phyloP scores from a whole-genome alignment of 2,888 invertebrate species.

The Perithous albicinctus region DNA sequence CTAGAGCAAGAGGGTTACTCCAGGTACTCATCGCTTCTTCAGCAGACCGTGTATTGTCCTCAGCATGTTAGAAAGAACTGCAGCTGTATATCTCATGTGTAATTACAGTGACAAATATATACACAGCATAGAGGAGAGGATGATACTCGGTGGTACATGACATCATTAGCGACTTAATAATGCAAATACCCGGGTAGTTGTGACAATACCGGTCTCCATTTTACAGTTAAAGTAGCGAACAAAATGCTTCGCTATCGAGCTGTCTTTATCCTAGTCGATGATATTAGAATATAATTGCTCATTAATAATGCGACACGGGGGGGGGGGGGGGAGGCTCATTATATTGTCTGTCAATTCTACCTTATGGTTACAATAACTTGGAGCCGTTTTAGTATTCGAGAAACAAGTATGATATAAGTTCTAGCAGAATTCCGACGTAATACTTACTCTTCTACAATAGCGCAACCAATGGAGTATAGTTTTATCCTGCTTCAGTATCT shows the following conservation, averaged over 20 bases:
- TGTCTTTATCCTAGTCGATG: not conserved
- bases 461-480: not conserved
- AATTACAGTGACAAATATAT: too few relatives aligned
- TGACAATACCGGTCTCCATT: not conserved
- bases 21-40: too few relatives aligned
- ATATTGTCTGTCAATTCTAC: not conserved
- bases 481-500: conserved; percentile 46
- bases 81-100: too few relatives aligned
- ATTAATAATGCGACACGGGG: too few relatives aligned
- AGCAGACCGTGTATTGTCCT: too few relatives aligned
- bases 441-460: not conserved
- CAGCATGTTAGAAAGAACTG: too few relatives aligned
- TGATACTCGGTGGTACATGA: too few relatives aligned
- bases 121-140: too few relatives aligned
- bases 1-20: too few relatives aligned
- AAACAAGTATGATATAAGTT: too few relatives aligned
- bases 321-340: too few relatives aligned
- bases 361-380: not conserved
- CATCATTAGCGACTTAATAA: not conserved
- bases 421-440: not conserved
- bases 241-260: not conserved
- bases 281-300: too few relatives aligned
- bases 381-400: not conserved
- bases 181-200: not conserved
- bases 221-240: not conserved